Conservation (phyloP, 2,888 invertebrate genomes). For the Scelioninae gen. 1 region DNA sequence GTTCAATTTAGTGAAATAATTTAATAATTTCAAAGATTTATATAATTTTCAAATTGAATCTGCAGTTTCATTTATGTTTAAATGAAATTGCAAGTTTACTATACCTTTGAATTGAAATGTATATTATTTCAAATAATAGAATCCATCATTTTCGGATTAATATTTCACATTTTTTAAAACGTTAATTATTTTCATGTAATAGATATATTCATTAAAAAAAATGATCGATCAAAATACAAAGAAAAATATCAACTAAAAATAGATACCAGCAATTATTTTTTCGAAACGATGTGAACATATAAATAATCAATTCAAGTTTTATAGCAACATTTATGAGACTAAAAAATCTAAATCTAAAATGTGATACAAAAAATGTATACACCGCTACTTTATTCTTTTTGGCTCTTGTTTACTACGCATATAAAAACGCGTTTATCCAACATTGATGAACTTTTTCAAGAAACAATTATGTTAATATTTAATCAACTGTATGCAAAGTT, state of each 20-base stretch:
- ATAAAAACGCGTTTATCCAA: slow-evolving; percentile 1
- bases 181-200: not conserved
- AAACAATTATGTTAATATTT: not conserved
- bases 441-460: not conserved
- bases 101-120: too few species aligned
- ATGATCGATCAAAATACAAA: too few species aligned
- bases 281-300: too few species aligned
- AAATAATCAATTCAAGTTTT: too few species aligned
- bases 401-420: slow-evolving; percentile 1
- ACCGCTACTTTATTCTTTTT: not conserved
- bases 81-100: too few species aligned
- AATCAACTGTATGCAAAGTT: not conserved
- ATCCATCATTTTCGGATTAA: not conserved
- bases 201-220: not conserved
- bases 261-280: too few species aligned
- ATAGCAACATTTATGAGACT: too few species aligned
- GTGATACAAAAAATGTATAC: not conserved
- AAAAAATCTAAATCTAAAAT: too few species aligned
- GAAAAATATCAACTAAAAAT: too few species aligned
- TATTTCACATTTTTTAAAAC: not conserved
- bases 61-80: too few species aligned
- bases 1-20: slow-evolving; percentile 4
- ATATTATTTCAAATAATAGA: not conserved
- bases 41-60: not conserved
- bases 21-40: not conserved